Evolutionary conservation across 2,888 invertebrate genomes (phyloP), one percentile per base, ranked within the genome.

Genomic region (Yponomeuta evonymella): DNA sequence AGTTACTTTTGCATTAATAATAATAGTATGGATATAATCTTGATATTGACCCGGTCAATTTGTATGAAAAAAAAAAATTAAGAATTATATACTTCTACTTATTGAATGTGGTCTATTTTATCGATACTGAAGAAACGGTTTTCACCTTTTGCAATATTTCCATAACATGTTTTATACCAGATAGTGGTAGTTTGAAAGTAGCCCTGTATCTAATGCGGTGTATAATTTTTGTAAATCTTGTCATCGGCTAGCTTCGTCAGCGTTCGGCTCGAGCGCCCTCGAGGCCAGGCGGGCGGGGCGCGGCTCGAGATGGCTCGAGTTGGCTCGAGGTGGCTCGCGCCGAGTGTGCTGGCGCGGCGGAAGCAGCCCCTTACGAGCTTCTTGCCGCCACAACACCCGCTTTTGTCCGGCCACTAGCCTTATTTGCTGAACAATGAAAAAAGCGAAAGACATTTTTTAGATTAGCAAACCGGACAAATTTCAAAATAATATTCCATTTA

Each of bases 341-440:
- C 82, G 84, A 86, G 90, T 81, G 89, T 87, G 90, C 90, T 90
- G 89, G 86, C 90, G 86, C 84, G 87, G 89, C 91, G 90, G 90
- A 90, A 90, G 89, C 88, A 82, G 79, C 81, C 88, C 87, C 90
- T 90, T 89, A 89, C 86, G 89, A 58, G 85, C 87, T 88, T 81
- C 84, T 86, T 85, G 84, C 82, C 84, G 79, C 88, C 88, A 69
- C 48, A 67, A 86, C 88, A 84, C 84, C 84, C 86, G 89, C 90
- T 90, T 90, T 91, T 91, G 91, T 91, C 89, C 88, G 85, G 83
- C 89, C 90, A 90, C 91, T 90, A 90, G 88, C 87, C 90, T 91
- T 90, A 90, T 90, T 91, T 90, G 90, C 90, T 91, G 91, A 91
- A 90, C 91, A 90, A 90, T 89, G 89, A 84, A 89, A 89, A 90